These are phyloP conservation scores for Semaprochilodus insignis DNA, from an alignment of 2,797 vertebrate genomes.

Conservation along the genomic window DNA sequence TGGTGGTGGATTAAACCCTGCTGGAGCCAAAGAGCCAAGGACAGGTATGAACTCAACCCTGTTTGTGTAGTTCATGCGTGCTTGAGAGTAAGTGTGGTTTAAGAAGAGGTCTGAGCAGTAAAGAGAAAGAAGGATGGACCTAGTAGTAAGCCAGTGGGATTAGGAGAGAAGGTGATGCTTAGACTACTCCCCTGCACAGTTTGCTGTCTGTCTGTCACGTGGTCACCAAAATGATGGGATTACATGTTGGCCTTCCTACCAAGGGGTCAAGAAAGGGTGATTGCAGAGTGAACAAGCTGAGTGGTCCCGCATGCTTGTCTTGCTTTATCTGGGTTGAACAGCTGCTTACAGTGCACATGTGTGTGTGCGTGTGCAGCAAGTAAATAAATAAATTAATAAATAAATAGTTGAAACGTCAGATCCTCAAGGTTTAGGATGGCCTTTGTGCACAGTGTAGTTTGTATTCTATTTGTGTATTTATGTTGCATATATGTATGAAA, in stretches of 20 bases:
- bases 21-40: not conserved
- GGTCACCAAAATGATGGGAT: conserved; percentile 6
- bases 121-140: not conserved
- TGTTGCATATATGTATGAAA: conserved; percentile 1
- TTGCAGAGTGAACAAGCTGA: not conserved
- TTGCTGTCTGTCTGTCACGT: not conserved
- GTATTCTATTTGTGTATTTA: not conserved
- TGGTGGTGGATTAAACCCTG: conserved; percentile 4
- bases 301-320: not conserved
- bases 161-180: not conserved
- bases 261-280: not conserved
- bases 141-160: not conserved
- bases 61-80: not conserved
- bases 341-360: not conserved
- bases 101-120: too few species aligned
- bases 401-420: conserved; percentile 2
- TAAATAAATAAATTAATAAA: conserved; percentile 36
- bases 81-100: not conserved
- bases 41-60: not conserved
- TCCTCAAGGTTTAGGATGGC: not conserved
- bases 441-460: conserved; percentile 28
- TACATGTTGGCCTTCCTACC: not conserved
- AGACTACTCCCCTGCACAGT: not conserved
- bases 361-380: not conserved
- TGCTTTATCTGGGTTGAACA: conserved; percentile 18